Conservation (phyloP, 1,140 invertebrate species). For the Bombus pascuorum region DNA sequence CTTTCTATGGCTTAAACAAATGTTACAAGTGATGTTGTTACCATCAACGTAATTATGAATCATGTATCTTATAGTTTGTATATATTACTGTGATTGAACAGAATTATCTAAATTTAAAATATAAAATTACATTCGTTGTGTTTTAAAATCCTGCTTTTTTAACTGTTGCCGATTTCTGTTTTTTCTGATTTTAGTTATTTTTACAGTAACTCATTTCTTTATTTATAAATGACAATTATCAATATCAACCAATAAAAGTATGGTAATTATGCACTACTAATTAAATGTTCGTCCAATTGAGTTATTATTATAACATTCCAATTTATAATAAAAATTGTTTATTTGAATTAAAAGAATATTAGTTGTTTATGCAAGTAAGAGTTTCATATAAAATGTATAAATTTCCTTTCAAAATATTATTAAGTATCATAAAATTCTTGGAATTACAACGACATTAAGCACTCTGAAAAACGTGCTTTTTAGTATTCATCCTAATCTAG, state of each 20-base stretch:
- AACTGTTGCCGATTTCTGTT: not conserved
- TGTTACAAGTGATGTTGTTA: not conserved
- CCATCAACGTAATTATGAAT: constrained; percentile 42
- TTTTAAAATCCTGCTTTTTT: not conserved
- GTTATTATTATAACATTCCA: not conserved
- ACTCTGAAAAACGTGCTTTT: constrained; percentile 20
- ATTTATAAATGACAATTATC: constrained; percentile 34
- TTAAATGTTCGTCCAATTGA: constrained; percentile 49
- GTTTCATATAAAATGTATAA: constrained; percentile 3
- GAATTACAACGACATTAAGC: not conserved
- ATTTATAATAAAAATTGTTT: not conserved
- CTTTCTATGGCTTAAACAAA: constrained; percentile 7
- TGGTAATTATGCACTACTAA: constrained; percentile 50
- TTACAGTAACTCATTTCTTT: not conserved
- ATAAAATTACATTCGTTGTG: constrained; percentile 1
- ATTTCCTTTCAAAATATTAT: not conserved
- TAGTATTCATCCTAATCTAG: not conserved
- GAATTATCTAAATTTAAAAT: not conserved
- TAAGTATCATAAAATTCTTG: constrained; percentile 12
- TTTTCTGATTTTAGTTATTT: not conserved
- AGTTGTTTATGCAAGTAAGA: not conserved
- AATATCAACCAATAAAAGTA: constrained; percentile 31
- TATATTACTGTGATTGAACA: constrained; percentile 61
- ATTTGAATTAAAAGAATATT: constrained; percentile 4
- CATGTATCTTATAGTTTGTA: constrained; percentile 32